Base-by-base conservation (phyloP, 2,888 invertebrate species). In the Drosophila anceps region DNA sequence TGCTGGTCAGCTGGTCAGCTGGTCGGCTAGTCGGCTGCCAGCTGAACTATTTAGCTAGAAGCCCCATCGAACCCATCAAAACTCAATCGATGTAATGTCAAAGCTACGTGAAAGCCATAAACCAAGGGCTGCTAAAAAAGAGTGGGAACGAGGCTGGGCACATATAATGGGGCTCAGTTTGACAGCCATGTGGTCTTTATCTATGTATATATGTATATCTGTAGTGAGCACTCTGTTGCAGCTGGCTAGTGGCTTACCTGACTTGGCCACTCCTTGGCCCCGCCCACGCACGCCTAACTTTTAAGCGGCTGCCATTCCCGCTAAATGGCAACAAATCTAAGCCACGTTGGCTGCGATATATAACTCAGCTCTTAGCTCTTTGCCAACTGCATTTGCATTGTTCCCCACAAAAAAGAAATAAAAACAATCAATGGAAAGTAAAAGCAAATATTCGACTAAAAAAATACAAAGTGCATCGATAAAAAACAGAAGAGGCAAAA, bases 21-120 rank as follows among this genome's bases (percentile, higher is more conserved):
- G 60, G 60, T 27, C 41, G 37, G 33, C 50, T 51, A 51, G 43
- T 10, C 43, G 41, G 58, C 10, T 54, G 59, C n/a, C 43, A 33
- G 29, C 43, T 46, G 27, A 39, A 39, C 53, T 53, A 18, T 53
- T 53, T 53, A 27, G 53, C 24, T 37, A 53, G 53, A 37, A n/a
- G 53, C 10, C 43, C 54, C 64, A 59, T 27, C 55, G 39, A 37
- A 54, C 59, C 50, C 68, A 71, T 73, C 76, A 81, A 69, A 80
- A 81, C 78, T 78, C 88, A 84, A 84, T 83, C 86, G 71, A 88
- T 83, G 78, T 75, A 72, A 81, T 85, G 73, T 70, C 76, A 78
- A 71, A 73, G 78, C 78, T 53, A 72, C 72, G 77, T 84, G 44
- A 67, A 51, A 29, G 39, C 51, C 55, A 53, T 53, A 48, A 58